These are phyloP conservation scores for Nematopogon swammerdamellus DNA, from an alignment of 2,888 invertebrate genomes.

Conservation along the genomic window DNA sequence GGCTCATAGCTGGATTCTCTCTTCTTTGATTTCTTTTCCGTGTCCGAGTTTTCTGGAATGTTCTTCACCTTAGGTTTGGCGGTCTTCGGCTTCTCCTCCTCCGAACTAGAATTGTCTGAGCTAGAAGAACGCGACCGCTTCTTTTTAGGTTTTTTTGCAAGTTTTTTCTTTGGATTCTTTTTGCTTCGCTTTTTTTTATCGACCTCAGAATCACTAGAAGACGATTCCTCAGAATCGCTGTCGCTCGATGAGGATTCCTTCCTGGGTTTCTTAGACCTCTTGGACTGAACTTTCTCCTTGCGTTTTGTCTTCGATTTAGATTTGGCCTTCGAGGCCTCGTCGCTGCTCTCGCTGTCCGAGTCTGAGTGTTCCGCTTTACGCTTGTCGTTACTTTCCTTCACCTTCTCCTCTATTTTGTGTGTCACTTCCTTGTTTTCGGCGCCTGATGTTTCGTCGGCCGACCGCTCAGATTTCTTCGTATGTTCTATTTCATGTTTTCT, in stretches of 20 bases:
- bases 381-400: conserved; percentile 42
- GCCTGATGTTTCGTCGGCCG: conserved; percentile 40
- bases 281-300: conserved; percentile 56
- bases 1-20: conserved; percentile 35
- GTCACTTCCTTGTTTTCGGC: conserved; percentile 47
- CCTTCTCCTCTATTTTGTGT: conserved; percentile 15
- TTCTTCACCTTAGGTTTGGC: conserved; percentile 46
- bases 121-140: conserved; percentile 46
- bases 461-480: conserved; percentile 39
- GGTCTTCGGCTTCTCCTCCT: conserved; percentile 48
- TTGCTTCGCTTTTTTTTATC: conserved; percentile 50
- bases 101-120: conserved; percentile 46
- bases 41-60: conserved; percentile 45
- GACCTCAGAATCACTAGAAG: conserved; percentile 49
- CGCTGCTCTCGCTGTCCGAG: conserved; percentile 46
- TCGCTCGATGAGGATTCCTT: conserved; percentile 48
- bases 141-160: conserved; percentile 45
- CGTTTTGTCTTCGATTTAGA: conserved; percentile 42
- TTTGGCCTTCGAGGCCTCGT: conserved; percentile 38
- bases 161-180: conserved; percentile 42
- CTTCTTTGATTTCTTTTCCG: conserved; percentile 41
- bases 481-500: conserved; percentile 61
- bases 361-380: conserved; percentile 51
- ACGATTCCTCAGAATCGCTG: conserved; percentile 49
- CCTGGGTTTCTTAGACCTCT: conserved; percentile 48